Evolutionary conservation across 1,140 invertebrate species (phyloP).

Genomic region (Trachelipus rathkii): DNA sequence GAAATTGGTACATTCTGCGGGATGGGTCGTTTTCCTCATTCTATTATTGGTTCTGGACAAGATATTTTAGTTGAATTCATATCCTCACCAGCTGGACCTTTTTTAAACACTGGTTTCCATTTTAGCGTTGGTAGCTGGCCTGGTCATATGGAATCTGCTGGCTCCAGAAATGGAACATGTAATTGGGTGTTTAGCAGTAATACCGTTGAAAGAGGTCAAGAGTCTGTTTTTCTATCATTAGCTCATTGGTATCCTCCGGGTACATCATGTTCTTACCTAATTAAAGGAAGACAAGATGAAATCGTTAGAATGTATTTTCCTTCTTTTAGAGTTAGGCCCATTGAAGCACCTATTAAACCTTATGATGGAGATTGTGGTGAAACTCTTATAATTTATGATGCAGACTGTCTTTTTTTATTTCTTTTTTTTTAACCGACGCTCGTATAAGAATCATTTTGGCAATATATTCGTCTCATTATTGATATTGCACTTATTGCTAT

Average conservation of each 20-base stretch:
- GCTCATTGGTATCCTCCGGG: conserved; percentile 89
- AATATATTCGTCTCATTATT: no score
- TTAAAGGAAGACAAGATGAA: conserved; percentile 77
- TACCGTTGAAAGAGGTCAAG: conserved; percentile 58
- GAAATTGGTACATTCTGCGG: conserved; percentile 84
- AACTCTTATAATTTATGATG: conserved; percentile 79
- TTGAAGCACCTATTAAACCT: conserved; percentile 74
- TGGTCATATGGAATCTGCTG: conserved; percentile 57
- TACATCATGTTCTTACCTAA: conserved; percentile 82
- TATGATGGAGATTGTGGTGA: conserved; percentile 83
- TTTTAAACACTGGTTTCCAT: conserved; percentile 85
- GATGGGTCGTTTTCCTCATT: conserved; percentile 84
- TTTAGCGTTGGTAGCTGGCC: conserved; percentile 91
- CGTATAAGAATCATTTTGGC: no score
- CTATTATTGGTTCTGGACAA: conserved; percentile 84
- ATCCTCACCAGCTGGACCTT: conserved; percentile 75
- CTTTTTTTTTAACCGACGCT: no score
- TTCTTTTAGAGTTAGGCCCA: conserved; percentile 80
- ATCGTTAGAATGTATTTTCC: conserved; percentile 58
- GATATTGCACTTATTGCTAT: no score
- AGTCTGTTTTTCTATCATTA: conserved; percentile 67
- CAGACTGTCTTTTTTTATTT: no score
- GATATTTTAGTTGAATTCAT: conserved; percentile 87
- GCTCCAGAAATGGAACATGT: conserved; percentile 64
- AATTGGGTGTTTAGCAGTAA: conserved; percentile 76